A percentile compares a stretch with the other conserved stretches of the same genome.
Conservation (phyloP, 2,797 vertebrate species). For the Chelmon rostratus region DNA sequence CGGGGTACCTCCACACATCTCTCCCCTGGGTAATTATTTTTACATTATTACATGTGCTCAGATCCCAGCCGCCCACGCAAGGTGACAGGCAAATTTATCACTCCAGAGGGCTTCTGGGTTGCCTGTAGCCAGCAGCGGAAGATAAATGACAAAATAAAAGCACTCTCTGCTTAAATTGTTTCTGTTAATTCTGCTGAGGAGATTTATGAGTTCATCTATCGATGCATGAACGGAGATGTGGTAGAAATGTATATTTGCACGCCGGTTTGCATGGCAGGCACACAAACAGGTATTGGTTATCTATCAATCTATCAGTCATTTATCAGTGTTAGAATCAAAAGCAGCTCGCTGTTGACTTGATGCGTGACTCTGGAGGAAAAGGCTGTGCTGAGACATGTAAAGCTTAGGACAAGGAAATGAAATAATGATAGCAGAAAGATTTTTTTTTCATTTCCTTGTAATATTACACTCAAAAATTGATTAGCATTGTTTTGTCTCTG, state of each 20-base stretch:
- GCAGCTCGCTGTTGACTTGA: slow-evolving; percentile 37
- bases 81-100: slow-evolving; percentile 92
- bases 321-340: slow-evolving; percentile 63
- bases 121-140: slow-evolving; percentile 76
- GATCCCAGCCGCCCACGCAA: slow-evolving; percentile 85
- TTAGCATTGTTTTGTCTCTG: not conserved
- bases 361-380: slow-evolving; percentile 38
- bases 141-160: slow-evolving; percentile 92
- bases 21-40: slow-evolving; percentile 91
- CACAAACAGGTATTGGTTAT: slow-evolving; percentile 78
- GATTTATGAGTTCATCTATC: slow-evolving; percentile 88
- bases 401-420: slow-evolving; percentile 3
- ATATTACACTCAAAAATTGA: slow-evolving; percentile 19
- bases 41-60: slow-evolving; percentile 92
- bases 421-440: slow-evolving; percentile 1
- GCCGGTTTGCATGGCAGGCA: slow-evolving; percentile 61
- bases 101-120: slow-evolving; percentile 80
- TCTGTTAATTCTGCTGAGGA: slow-evolving; percentile 88
- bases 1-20: slow-evolving; percentile 77
- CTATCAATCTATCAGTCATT: slow-evolving; percentile 75
- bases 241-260: slow-evolving; percentile 74
- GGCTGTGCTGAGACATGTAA: slow-evolving; percentile 24
- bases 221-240: slow-evolving; percentile 82
- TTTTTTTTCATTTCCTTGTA: slow-evolving; percentile 9
- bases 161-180: slow-evolving; percentile 90